A percentile compares a stretch with the other conserved stretches of the same genome.
phyloP scores from a whole-genome alignment of 2,888 invertebrate species.

The Loripinus fragilis region DNA sequence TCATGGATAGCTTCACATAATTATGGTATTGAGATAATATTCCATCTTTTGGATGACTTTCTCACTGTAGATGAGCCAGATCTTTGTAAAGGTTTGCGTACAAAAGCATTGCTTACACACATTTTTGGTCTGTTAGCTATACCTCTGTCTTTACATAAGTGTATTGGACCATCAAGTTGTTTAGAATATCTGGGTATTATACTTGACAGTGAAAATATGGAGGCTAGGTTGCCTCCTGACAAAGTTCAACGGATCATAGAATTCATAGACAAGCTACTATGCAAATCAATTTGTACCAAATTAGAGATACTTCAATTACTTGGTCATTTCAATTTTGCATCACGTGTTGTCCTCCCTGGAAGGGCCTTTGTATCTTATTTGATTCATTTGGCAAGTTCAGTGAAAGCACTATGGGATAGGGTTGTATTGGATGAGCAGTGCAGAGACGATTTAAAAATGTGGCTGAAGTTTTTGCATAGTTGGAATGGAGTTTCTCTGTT shows the following conservation, averaged over 20 bases:
- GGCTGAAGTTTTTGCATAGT: not conserved
- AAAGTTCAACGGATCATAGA: not conserved
- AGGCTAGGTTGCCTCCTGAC: not conserved
- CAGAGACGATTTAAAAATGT: slow-evolving; percentile 1
- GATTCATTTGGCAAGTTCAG: not conserved
- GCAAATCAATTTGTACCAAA: not conserved
- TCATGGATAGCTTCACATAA: slow-evolving; percentile 26
- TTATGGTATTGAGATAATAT: too few relatives aligned
- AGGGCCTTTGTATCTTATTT: not conserved
- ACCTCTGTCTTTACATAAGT: not conserved
- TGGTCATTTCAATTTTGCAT: not conserved
- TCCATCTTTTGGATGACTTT: not conserved
- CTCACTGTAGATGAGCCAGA: not conserved
- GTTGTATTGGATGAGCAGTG: not conserved
- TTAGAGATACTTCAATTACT: not conserved
- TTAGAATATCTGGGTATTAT: too few relatives aligned
- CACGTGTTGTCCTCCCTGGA: not conserved
- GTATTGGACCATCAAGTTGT: not conserved
- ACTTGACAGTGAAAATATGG: too few relatives aligned
- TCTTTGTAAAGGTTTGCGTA: not conserved
- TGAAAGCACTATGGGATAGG: not conserved
- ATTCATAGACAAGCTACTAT: not conserved
- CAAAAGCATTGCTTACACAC: not conserved
- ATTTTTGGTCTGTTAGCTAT: not conserved
- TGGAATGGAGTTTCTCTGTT: slow-evolving; percentile 1